Percentiles rank a stretch among this genome's conserved stretches.
These are phyloP conservation scores for Crepidodera aurea DNA, from an alignment of 2,888 invertebrate species.

Conservation along the genomic window DNA sequence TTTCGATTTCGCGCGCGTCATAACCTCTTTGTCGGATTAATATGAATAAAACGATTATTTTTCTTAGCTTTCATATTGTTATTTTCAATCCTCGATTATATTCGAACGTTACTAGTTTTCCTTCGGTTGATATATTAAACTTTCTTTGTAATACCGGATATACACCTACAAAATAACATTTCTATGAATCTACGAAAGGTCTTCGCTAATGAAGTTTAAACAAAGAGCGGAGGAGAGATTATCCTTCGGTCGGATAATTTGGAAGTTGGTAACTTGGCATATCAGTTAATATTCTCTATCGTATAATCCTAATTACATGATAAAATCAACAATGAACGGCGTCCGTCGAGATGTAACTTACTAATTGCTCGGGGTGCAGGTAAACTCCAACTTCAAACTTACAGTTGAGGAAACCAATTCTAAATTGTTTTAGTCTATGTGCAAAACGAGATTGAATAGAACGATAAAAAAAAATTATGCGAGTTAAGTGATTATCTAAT, in stretches of 20 bases:
- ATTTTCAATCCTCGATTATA: too few species aligned
- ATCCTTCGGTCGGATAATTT: slow-evolving; percentile 22
- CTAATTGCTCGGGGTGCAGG: slow-evolving; percentile 39
- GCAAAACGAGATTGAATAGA: neutral
- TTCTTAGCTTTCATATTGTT: too few species aligned
- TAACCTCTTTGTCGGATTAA: too few species aligned
- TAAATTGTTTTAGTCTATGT: slow-evolving; percentile 1
- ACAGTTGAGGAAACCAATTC: slow-evolving; percentile 1
- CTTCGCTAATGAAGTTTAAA: slow-evolving; percentile 47
- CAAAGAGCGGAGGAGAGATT: slow-evolving; percentile 33
- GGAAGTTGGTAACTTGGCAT: slow-evolving; percentile 28
- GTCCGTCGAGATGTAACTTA: slow-evolving; percentile 39
- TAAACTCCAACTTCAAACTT: slow-evolving; percentile 17
- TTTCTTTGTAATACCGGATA: too few species aligned
- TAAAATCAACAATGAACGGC: slow-evolving; percentile 55
- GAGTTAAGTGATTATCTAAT: too few species aligned
- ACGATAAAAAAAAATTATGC: too few species aligned
- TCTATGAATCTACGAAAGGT: slow-evolving; percentile 41
- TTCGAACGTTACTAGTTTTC: too few species aligned
- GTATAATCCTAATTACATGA: slow-evolving; percentile 57
- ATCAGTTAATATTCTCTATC: slow-evolving; percentile 26
- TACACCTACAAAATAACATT: slow-evolving; percentile 10
- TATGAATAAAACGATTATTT: too few species aligned
- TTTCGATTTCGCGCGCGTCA: too few species aligned
- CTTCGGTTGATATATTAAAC: too few species aligned